Conservation (phyloP, 2,113 vertebrate species). For the Pterocles orientalis region DNA sequence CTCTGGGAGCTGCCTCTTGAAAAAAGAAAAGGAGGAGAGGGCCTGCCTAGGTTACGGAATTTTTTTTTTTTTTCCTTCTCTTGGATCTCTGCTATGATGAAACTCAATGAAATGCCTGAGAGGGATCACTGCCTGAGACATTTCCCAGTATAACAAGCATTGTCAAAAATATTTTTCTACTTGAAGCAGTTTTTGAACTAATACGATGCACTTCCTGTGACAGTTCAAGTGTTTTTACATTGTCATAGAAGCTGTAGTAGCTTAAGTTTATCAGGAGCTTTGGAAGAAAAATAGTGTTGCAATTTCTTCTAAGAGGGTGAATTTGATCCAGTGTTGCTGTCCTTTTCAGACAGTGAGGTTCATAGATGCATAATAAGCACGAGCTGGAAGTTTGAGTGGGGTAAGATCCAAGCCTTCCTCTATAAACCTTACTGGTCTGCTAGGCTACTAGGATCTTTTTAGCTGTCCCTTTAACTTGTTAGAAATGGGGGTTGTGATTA, state of each 20-base stretch:
- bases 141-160: neutral
- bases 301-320: neutral
- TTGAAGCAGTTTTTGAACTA: neutral
- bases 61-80: neutral
- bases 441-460: neutral
- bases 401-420: neutral
- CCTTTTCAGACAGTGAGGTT: neutral
- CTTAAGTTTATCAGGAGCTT: neutral
- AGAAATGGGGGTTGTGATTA: neutral
- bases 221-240: neutral
- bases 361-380: neutral
- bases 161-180: neutral
- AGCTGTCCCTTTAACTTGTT: neutral
- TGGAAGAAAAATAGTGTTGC: neutral
- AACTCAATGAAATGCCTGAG: neutral
- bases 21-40: neutral
- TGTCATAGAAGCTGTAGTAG: neutral
- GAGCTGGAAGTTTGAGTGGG: neutral
- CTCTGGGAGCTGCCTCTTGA: neutral
- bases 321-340: neutral
- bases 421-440: neutral
- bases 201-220: neutral
- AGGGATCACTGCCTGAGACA: neutral
- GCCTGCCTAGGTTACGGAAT: neutral
- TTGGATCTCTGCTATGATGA: neutral